phyloP scores from a whole-genome alignment of 2,797 vertebrate species.

The Propithecus perrieri region DNA sequence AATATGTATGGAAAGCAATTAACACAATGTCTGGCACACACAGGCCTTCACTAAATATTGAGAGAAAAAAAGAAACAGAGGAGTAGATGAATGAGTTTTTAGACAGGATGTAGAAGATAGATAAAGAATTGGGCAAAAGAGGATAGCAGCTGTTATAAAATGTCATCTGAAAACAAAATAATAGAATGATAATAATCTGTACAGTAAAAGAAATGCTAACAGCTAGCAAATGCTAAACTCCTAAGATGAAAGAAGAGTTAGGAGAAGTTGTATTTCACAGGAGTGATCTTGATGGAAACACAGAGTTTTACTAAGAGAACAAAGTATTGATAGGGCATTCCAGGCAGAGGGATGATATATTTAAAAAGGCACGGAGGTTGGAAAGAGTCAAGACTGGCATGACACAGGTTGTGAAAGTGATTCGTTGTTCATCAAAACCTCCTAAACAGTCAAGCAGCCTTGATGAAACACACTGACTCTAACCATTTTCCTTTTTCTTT shows the following conservation, averaged over 20 bases:
- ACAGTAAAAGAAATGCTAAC: background rate
- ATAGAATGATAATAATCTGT: background rate
- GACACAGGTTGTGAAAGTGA: conserved; percentile 50
- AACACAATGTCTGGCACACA: background rate
- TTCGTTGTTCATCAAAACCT: conserved; percentile 2
- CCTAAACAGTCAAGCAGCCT: conserved; percentile 39
- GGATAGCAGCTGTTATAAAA: background rate
- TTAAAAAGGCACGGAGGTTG: conserved; percentile 2
- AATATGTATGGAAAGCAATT: conserved; percentile 3
- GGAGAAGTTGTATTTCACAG: conserved; percentile 11
- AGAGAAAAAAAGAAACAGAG: background rate
- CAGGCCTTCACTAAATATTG: background rate
- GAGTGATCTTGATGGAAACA: background rate
- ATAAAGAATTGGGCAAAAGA: background rate
- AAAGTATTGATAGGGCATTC: conserved; percentile 17
- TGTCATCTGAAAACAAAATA: conserved; percentile 36
- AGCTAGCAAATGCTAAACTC: conserved; percentile 13
- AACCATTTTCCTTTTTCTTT: background rate
- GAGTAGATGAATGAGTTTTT: background rate
- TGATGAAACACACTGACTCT: background rate
- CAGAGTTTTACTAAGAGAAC: conserved; percentile 43
- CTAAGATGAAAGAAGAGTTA: conserved; percentile 24
- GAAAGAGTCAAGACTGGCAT: conserved; percentile 35
- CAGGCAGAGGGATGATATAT: conserved; percentile 31
- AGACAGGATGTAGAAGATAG: background rate